phyloP scores from a whole-genome alignment of 2,888 invertebrate species.

The Oasisia sp. region DNA sequence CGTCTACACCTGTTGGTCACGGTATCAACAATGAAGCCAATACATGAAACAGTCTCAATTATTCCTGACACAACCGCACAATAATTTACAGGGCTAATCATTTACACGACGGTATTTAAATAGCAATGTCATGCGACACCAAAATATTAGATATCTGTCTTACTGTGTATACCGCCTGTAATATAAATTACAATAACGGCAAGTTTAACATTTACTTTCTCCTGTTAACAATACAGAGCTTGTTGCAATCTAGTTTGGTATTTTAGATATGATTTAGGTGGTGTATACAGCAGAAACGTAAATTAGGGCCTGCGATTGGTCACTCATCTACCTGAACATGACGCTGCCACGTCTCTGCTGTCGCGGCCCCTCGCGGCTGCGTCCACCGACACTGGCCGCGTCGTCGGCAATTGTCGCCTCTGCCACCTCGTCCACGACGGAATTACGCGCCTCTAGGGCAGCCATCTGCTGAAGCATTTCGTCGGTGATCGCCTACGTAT shows the following conservation, averaged over 20 bases:
- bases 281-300: not conserved
- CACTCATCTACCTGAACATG: constrained; percentile 46
- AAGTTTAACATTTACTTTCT: not conserved
- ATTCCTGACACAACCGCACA: too few relatives aligned
- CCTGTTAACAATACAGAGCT: not conserved
- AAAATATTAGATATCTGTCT: too few relatives aligned
- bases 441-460: not conserved
- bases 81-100: too few relatives aligned
- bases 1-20: too few relatives aligned
- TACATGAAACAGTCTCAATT: too few relatives aligned
- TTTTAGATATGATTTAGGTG: not conserved
- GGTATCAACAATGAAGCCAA: too few relatives aligned
- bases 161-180: not conserved
- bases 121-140: too few relatives aligned
- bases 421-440: not conserved
- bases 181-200: not conserved
- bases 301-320: not conserved
- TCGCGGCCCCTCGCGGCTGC: constrained; percentile 20
- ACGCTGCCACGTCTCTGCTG: constrained; percentile 20
- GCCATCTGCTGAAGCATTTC: constrained; percentile 24
- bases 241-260: too few relatives aligned
- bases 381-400: not conserved
- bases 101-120: too few relatives aligned
- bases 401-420: not conserved
- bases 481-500: constrained; percentile 22